A percentile compares a stretch with the other conserved stretches of the same genome.
These are phyloP conservation scores for Emydoidea blandingii DNA, from an alignment of 2,797 vertebrate species.

Conservation along the genomic window DNA sequence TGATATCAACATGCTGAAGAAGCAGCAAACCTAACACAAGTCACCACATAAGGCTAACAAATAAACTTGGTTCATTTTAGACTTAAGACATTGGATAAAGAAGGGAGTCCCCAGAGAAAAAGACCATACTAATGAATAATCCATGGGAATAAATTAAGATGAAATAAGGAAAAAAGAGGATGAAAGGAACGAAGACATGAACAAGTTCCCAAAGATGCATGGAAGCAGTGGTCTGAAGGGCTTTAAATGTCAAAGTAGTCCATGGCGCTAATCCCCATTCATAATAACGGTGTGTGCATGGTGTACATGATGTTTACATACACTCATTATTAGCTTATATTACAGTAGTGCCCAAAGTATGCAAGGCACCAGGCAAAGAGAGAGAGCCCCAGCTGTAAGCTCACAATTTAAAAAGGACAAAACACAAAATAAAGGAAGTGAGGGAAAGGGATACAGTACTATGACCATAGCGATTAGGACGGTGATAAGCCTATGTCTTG, in stretches of 20 bases:
- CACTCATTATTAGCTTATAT: background rate
- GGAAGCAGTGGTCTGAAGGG: background rate
- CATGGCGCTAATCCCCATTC: background rate
- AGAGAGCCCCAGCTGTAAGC: background rate
- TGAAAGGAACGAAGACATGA: background rate
- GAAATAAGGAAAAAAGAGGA: background rate
- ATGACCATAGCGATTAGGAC: background rate
- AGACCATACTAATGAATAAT: fast-evolving
- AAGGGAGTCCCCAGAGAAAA: background rate
- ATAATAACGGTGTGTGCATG: background rate
- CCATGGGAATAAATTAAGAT: background rate
- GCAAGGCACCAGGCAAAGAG: fast-evolving
- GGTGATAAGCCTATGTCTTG: background rate
- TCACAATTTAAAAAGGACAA: background rate
- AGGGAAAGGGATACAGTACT: background rate
- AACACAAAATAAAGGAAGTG: background rate
- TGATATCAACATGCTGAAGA: fast-evolving
- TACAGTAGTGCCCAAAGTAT: background rate
- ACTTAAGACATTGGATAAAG: fast-evolving
- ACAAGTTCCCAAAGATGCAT: background rate
- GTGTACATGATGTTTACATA: fast-evolving
- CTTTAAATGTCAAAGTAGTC: background rate
- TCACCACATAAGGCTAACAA: background rate
- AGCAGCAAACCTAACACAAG: fast-evolving
- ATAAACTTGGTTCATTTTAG: background rate